phyloP scores from a whole-genome alignment of 1,140 invertebrate species.

The Hestina assimilis region DNA sequence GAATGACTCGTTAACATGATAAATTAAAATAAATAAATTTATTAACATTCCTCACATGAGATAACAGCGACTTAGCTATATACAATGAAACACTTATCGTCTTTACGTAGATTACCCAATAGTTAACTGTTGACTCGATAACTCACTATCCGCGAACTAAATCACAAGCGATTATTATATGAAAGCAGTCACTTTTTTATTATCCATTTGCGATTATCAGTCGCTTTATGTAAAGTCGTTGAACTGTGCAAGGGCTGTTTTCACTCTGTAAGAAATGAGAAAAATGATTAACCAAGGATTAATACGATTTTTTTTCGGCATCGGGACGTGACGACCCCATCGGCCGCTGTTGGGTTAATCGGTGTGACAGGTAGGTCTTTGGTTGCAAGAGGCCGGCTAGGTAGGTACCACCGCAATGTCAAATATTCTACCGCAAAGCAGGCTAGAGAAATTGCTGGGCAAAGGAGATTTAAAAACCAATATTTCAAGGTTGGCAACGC shows the following conservation, averaged over 20 bases:
- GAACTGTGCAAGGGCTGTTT: slow-evolving; percentile 65
- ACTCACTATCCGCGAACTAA: slow-evolving; percentile 40
- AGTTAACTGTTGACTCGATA: slow-evolving; percentile 45
- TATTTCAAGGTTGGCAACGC: too few species aligned
- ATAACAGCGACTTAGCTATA: slow-evolving; percentile 50
- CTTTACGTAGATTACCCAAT: slow-evolving; percentile 32
- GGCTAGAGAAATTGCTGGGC: too few species aligned
- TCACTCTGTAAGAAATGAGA: slow-evolving; percentile 50
- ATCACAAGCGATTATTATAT: slow-evolving; percentile 32
- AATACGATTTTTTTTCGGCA: too few species aligned
- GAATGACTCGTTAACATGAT: slow-evolving; percentile 27
- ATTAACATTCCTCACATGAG: slow-evolving; percentile 30
- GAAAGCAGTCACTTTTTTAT: slow-evolving; percentile 21
- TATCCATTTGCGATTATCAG: not conserved
- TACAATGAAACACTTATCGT: slow-evolving; percentile 51
- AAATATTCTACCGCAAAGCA: too few species aligned
- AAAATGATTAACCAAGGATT: not conserved
- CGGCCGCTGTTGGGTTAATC: too few species aligned
- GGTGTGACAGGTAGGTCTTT: too few species aligned
- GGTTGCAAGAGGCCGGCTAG: too few species aligned
- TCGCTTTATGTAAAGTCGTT: slow-evolving; percentile 63
- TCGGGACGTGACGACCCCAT: too few species aligned
- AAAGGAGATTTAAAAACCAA: too few species aligned
- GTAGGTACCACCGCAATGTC: too few species aligned
- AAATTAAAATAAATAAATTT: slow-evolving; percentile 53